Evolutionary conservation across 2,888 invertebrate genomes (phyloP), one percentile per base, ranked within the genome.

Genomic region (Neoitamus cyanurus): DNA sequence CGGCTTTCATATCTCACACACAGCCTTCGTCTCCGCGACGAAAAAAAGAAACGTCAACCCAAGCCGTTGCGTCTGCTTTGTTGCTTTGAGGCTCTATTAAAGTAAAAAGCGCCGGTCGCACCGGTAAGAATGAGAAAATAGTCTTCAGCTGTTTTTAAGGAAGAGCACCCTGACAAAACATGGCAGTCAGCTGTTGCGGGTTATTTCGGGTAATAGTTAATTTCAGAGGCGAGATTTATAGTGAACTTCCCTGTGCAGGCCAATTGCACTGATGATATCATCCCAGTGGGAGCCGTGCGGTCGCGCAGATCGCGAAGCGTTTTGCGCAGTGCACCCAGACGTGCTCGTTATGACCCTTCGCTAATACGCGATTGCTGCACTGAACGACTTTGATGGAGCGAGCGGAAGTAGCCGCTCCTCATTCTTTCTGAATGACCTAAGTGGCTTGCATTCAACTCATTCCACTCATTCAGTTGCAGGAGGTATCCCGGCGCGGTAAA

Each of bases 71-170:
- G 78, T 78, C 78, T 78, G 78, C 37, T 78, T 48, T 78, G 78
- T 78, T 78, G 58, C 48, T 48, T 30, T 78, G n/a, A 58, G 6
- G 48, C 28, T 58, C 78, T 58, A 58, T 48, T 78, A 78, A 48
- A 78, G 48, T 48, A 31, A 48, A 78, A 78, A 78, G 58, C 46
- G 77, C 46, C 36, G 77, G 46, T 78, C 42, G 31, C 25, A 78
- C 78, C 78, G 78, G 78, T 78, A 46, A 78, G 78, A 78, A 78
- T 78, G 78, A 78, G 78, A 78, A 78, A 78, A 78, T 78, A 78
- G 78, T 78, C 48, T 42, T 78, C 78, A 78, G 78, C 78, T 78
- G 78, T 58, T 78, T 75, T 37, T 78, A 58, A 78, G 48, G 78
- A 78, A 78, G 58, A 78, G 46, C 28, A 15, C 78, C 30, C 48